A percentile compares a stretch with the other conserved stretches of the same genome.
phyloP scores from a whole-genome alignment of 1,140 invertebrate genomes.

The Thaumatotibia leucotreta region DNA sequence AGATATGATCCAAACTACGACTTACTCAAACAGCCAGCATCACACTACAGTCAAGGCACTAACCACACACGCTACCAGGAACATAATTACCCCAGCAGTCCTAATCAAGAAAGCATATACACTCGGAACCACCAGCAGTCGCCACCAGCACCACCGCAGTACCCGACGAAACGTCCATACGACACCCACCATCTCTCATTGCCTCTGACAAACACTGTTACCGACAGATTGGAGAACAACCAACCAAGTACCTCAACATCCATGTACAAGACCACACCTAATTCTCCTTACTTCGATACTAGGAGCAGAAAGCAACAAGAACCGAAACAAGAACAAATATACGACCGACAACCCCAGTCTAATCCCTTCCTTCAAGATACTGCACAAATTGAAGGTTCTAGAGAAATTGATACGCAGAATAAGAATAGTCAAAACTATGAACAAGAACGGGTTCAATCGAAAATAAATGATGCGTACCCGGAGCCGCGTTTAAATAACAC shows the following conservation, averaged over 20 bases:
- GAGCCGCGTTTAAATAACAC: constrained; percentile 41
- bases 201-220: constrained; percentile 60
- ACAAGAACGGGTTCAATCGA: constrained; percentile 24
- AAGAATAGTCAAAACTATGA: constrained; percentile 26
- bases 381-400: constrained; percentile 31
- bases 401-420: constrained; percentile 28
- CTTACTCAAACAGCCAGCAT: constrained; percentile 70
- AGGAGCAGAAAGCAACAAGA: constrained; percentile 65
- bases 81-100: constrained; percentile 50
- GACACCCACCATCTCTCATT: constrained; percentile 67
- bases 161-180: constrained; percentile 58
- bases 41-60: constrained; percentile 67
- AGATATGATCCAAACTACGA: constrained; percentile 76
- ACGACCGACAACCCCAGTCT: constrained; percentile 47
- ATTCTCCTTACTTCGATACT: constrained; percentile 69
- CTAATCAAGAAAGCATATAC: constrained; percentile 54
- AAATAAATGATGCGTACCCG: constrained; percentile 40
- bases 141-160: constrained; percentile 39
- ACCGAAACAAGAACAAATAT: constrained; percentile 44
- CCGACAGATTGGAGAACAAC: constrained; percentile 58
- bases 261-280: constrained; percentile 52
- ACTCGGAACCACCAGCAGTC: constrained; percentile 53
- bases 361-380: constrained; percentile 64
- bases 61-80: constrained; percentile 58
- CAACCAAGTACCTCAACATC: constrained; percentile 41